Conservation (phyloP, 2,113 vertebrate genomes). For the Amphilophus citrinellus region DNA sequence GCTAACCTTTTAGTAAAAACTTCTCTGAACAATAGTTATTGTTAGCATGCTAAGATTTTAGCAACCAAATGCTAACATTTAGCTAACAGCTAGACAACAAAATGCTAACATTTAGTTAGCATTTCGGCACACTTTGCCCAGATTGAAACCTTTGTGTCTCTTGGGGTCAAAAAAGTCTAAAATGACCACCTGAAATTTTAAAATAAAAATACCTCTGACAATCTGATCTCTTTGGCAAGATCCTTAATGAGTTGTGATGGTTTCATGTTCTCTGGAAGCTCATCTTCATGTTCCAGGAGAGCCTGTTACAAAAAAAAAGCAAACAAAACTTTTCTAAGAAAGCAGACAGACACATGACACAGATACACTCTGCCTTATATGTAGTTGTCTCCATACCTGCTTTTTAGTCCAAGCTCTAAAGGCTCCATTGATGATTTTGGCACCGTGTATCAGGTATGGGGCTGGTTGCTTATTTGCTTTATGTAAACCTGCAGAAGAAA, state of each 20-base stretch:
- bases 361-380: background rate
- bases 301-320: constrained; percentile 80
- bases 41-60: background rate
- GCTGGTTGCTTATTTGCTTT: constrained; percentile 95
- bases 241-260: constrained; percentile 99
- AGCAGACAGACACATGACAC: background rate
- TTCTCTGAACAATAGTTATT: background rate
- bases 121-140: background rate
- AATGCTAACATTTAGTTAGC: background rate
- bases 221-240: constrained; percentile 98
- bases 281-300: constrained; percentile 95
- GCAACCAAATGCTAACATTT: too few relatives aligned
- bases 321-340: background rate
- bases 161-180: background rate
- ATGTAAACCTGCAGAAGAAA: constrained; percentile 88
- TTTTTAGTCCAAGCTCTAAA: constrained; percentile 99
- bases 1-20: background rate
- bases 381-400: constrained; percentile 83
- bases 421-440: constrained; percentile 98
- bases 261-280: constrained; percentile 98
- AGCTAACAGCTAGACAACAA: too few relatives aligned
- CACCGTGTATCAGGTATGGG: constrained; percentile 93
- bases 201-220: constrained; percentile 89
- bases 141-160: background rate
- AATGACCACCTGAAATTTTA: background rate